Conservation (phyloP, 2,888 invertebrate species). For the Ennomos erosarius region DNA sequence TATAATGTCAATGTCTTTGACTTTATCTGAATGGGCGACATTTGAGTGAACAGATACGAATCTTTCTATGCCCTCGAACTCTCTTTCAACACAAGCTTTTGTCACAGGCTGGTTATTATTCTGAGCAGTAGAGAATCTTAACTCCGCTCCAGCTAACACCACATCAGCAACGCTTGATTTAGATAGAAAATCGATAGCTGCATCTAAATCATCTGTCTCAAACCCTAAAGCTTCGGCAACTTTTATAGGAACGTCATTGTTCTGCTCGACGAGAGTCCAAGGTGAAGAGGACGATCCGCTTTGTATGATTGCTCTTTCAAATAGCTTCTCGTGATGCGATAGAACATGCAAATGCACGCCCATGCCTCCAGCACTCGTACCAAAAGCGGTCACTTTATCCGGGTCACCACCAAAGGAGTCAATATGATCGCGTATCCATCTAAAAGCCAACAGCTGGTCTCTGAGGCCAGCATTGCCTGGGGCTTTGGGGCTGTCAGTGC, state of each 20-base stretch:
- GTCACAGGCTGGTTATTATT: slow-evolving; percentile 29
- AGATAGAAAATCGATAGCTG: slow-evolving; percentile 28
- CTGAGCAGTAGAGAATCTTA: slow-evolving; percentile 11
- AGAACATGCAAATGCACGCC: slow-evolving; percentile 45
- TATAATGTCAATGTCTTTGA: slow-evolving; percentile 27
- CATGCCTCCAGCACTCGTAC: slow-evolving; percentile 44
- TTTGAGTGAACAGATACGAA: slow-evolving; percentile 33
- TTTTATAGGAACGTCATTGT: slow-evolving; percentile 27
- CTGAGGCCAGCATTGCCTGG: slow-evolving; percentile 54
- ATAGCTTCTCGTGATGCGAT: slow-evolving; percentile 44
- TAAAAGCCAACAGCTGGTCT: slow-evolving; percentile 46
- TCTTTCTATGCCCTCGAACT: slow-evolving; percentile 26
- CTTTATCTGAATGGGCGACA: slow-evolving; percentile 34
- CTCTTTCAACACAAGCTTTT: slow-evolving; percentile 33
- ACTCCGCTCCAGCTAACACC: slow-evolving; percentile 6
- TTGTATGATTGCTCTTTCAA: slow-evolving; percentile 43
- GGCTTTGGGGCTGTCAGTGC: slow-evolving; percentile 41
- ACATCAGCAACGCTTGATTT: slow-evolving; percentile 34
- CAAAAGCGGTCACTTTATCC: slow-evolving; percentile 27
- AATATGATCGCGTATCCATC: slow-evolving; percentile 51
- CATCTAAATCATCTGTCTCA: slow-evolving; percentile 27
- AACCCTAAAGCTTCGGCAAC: slow-evolving; percentile 32
- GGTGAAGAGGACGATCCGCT: slow-evolving; percentile 35
- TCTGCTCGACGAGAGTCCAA: slow-evolving; percentile 27
- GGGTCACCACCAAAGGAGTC: slow-evolving; percentile 47